These are phyloP conservation scores for Ischnus inquisitorius DNA, from an alignment of 2,888 invertebrate species.

Conservation along the genomic window DNA sequence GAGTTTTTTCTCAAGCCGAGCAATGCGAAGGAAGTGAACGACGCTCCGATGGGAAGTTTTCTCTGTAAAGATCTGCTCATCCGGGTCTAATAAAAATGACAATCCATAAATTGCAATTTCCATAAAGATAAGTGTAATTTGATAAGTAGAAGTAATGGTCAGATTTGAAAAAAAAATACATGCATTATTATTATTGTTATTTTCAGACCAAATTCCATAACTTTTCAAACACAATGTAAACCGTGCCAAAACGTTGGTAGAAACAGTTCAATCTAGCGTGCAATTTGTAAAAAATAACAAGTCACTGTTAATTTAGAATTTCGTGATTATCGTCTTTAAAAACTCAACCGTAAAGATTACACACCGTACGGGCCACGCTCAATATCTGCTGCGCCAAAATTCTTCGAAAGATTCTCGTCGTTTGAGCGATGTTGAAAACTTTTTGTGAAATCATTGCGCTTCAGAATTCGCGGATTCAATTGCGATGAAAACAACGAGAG, in stretches of 20 bases:
- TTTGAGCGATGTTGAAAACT: constrained; percentile 45
- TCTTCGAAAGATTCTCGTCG: constrained; percentile 49
- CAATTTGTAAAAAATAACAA: background rate
- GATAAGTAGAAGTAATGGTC: background rate
- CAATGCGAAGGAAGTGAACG: constrained; percentile 75
- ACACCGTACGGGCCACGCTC: constrained; percentile 29
- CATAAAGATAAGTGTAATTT: background rate
- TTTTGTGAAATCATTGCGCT: constrained; percentile 55
- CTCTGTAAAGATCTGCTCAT: constrained; percentile 23
- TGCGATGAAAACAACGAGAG: background rate
- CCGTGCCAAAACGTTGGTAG: background rate
- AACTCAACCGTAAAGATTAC: background rate
- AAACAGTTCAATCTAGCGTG: background rate
- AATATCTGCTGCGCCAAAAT: constrained; percentile 35
- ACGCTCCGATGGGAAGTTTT: constrained; percentile 55
- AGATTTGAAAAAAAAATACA: background rate
- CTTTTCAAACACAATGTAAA: background rate
- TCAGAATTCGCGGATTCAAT: background rate
- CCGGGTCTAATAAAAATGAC: constrained; percentile 20
- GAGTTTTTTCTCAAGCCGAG: constrained; percentile 74
- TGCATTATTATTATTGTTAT: background rate
- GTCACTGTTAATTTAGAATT: background rate
- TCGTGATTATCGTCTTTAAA: background rate
- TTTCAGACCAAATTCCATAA: no score
- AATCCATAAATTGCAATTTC: background rate